Evolutionary conservation across 2,797 vertebrate genomes (phyloP).

Genomic region (Holocentrus rufus): DNA sequence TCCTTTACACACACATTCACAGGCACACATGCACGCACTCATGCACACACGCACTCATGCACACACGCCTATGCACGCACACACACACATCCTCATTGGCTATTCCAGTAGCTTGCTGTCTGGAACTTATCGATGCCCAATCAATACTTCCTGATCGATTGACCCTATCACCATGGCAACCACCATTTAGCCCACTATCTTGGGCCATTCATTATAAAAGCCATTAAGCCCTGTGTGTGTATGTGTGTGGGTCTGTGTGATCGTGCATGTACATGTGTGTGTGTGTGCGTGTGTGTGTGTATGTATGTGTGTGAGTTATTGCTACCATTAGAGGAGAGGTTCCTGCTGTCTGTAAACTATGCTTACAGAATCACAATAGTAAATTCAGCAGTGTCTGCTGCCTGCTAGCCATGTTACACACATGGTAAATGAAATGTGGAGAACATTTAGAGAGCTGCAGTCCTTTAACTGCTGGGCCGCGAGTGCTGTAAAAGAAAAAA

Average conservation of each 20-base stretch:
- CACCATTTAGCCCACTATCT: slow-evolving; percentile 77
- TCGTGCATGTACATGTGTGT: not conserved
- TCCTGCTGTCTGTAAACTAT: slow-evolving; percentile 64
- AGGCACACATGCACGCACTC: not conserved
- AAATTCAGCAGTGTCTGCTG: slow-evolving; percentile 25
- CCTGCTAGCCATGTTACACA: slow-evolving; percentile 9
- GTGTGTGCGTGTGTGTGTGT: slow-evolving; percentile 5
- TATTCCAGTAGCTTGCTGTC: slow-evolving; percentile 69
- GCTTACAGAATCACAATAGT: slow-evolving; percentile 52
- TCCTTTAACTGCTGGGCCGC: no score
- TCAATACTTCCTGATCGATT: slow-evolving; percentile 78
- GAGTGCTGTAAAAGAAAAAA: not conserved
- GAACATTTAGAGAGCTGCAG: not conserved
- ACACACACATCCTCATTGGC: slow-evolving; percentile 57
- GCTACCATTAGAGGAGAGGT: slow-evolving; percentile 71
- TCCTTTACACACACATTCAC: not conserved
- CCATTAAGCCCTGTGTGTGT: slow-evolving; percentile 68
- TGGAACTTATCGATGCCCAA: slow-evolving; percentile 75
- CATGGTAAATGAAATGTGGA: not conserved
- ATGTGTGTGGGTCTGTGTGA: slow-evolving; percentile 13
- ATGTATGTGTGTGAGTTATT: slow-evolving; percentile 71
- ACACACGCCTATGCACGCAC: not conserved
- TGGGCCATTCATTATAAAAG: slow-evolving; percentile 78
- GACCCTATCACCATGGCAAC: slow-evolving; percentile 78
- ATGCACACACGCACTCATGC: not conserved